These are phyloP conservation scores for Nasonia oneida DNA, from an alignment of 2,888 invertebrate genomes.

Conservation along the genomic window DNA sequence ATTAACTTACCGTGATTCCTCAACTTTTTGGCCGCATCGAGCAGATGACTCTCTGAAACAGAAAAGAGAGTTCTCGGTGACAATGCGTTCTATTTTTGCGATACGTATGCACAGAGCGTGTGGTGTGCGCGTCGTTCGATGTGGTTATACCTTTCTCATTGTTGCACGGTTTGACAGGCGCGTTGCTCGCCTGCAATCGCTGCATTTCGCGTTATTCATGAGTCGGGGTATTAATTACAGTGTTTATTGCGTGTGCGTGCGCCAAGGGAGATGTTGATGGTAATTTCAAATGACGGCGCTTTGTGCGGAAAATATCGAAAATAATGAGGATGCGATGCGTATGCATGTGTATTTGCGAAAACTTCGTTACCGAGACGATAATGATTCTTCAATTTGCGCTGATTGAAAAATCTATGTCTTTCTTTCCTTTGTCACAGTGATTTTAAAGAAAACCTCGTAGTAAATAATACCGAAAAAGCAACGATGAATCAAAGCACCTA, in stretches of 20 bases:
- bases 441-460: neutral
- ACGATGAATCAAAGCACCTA: slow-evolving; percentile 1
- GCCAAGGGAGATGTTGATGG: neutral
- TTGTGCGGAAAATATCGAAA: neutral
- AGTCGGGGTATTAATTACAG: neutral
- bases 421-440: no score
- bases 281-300: neutral
- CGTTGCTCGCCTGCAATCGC: neutral
- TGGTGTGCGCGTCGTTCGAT: neutral
- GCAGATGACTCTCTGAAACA: slow-evolving; percentile 66
- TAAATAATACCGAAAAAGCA: neutral
- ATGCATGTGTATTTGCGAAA: neutral
- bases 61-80: slow-evolving; percentile 42
- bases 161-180: neutral
- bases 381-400: neutral
- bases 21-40: slow-evolving; percentile 17
- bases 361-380: neutral
- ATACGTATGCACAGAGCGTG: neutral
- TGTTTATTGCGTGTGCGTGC: neutral
- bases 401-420: no score
- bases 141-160: neutral
- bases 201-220: neutral
- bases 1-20: slow-evolving; percentile 55
- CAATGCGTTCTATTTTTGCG: neutral
- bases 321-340: neutral